Conservation (phyloP, 2,113 vertebrate species). For the Ibidorhyncha struthersii region DNA sequence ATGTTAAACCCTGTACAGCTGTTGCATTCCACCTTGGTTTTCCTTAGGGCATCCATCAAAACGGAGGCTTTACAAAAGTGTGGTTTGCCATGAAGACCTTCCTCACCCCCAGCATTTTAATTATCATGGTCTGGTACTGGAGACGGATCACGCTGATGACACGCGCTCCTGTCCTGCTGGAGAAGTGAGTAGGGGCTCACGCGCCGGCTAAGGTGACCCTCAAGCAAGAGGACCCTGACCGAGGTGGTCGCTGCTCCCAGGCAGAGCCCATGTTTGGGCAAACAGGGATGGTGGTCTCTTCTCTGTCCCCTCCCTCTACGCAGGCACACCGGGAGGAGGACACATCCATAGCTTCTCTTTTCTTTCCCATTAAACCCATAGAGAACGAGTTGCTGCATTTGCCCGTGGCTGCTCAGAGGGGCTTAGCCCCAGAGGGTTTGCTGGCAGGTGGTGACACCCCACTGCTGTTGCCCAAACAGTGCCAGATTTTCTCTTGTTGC, state of each 20-base stretch:
- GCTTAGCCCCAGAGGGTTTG: neutral
- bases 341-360: neutral
- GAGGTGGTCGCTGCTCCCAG: neutral
- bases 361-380: neutral
- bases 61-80: conserved; percentile 96
- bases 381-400: neutral
- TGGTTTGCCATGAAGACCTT: conserved; percentile 99
- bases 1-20: neutral
- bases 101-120: conserved; percentile 94
- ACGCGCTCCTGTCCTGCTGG: conserved; percentile 91
- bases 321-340: neutral
- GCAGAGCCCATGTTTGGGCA: neutral
- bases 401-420: neutral
- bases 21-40: neutral
- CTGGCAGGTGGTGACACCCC: neutral
- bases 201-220: neutral
- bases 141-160: conserved; percentile 93
- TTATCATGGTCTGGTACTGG: conserved; percentile 99
- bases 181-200: conserved; percentile 84
- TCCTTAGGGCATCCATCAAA: conserved; percentile 92
- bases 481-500: neutral
- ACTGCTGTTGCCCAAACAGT: neutral
- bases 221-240: neutral
- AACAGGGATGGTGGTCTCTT: neutral
- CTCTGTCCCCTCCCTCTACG: neutral